A percentile compares a stretch with the other conserved stretches of the same genome.
phyloP scores from a whole-genome alignment of 1,140 invertebrate genomes.

The Lasioglossum albipes region DNA sequence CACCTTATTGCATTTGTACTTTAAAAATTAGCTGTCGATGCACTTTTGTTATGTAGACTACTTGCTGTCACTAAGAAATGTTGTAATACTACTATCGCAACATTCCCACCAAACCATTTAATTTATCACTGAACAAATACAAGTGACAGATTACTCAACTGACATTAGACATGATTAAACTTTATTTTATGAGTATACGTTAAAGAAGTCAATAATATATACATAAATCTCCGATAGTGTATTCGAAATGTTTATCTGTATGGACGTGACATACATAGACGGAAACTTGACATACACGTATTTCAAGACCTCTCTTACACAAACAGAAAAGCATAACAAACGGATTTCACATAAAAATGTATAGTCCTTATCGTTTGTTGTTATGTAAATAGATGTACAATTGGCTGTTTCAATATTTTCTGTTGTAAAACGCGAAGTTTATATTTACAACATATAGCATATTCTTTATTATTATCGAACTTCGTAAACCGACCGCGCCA shows the following conservation, averaged over 20 bases:
- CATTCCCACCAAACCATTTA: background rate
- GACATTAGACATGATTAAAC: conserved; percentile 41
- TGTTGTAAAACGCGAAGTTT: too few relatives aligned
- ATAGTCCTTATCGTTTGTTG: background rate
- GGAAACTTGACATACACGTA: background rate
- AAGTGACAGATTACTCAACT: conserved; percentile 22
- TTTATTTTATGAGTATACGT: conserved; percentile 23
- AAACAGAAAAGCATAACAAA: background rate
- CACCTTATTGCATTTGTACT: conserved; percentile 26
- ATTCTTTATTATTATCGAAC: too few relatives aligned
- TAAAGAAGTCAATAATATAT: conserved; percentile 5
- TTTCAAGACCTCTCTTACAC: background rate
- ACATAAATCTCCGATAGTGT: background rate
- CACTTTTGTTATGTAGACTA: background rate
- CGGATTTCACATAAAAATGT: background rate
- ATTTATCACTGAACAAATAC: conserved; percentile 31
- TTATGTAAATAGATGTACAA: too few relatives aligned
- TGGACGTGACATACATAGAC: background rate
- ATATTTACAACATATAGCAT: too few relatives aligned
- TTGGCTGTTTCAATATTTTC: background rate
- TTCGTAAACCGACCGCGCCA: too few relatives aligned
- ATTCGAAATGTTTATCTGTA: background rate
- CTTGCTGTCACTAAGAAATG: background rate
- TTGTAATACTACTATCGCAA: background rate
- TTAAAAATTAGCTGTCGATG: conserved; percentile 3